phyloP scores from a whole-genome alignment of 1,140 invertebrate genomes.

The Mya arenaria region DNA sequence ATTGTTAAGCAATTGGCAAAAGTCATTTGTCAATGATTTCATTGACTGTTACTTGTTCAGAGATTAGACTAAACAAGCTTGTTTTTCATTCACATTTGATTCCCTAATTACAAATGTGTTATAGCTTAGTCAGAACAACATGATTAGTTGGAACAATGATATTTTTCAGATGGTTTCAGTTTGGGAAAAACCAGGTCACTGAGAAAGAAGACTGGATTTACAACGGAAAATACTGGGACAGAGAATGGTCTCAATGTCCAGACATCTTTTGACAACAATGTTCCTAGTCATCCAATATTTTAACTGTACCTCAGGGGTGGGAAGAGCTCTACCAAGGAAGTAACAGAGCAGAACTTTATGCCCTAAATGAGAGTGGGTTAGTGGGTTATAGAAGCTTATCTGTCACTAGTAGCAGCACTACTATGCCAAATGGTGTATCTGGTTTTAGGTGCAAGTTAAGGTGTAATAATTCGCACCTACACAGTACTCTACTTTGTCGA shows the following conservation, averaged over 20 bases:
- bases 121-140: not conserved
- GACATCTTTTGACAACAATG: slow-evolving; percentile 87
- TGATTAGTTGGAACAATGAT: not conserved
- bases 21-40: not conserved
- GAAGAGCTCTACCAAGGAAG: too few species aligned
- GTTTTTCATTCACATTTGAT: not conserved
- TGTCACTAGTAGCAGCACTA: too few species aligned
- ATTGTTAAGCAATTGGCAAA: not conserved
- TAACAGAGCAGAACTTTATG: too few species aligned
- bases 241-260: slow-evolving; percentile 87
- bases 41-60: not conserved
- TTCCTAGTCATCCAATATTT: too few species aligned
- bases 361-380: too few species aligned
- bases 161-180: slow-evolving; percentile 90
- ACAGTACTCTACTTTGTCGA: too few species aligned
- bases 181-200: slow-evolving; percentile 88
- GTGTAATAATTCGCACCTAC: too few species aligned
- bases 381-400: too few species aligned
- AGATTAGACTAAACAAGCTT: not conserved
- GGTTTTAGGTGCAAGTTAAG: too few species aligned
- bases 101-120: not conserved
- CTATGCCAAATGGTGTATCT: too few species aligned
- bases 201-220: slow-evolving; percentile 94
- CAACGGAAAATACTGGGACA: slow-evolving; percentile 92
- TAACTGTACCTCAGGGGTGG: too few species aligned